Percentiles rank a stretch among this genome's conserved stretches.
Conservation (phyloP, 2,113 vertebrate genomes). For the Tragelaphus imberbis region DNA sequence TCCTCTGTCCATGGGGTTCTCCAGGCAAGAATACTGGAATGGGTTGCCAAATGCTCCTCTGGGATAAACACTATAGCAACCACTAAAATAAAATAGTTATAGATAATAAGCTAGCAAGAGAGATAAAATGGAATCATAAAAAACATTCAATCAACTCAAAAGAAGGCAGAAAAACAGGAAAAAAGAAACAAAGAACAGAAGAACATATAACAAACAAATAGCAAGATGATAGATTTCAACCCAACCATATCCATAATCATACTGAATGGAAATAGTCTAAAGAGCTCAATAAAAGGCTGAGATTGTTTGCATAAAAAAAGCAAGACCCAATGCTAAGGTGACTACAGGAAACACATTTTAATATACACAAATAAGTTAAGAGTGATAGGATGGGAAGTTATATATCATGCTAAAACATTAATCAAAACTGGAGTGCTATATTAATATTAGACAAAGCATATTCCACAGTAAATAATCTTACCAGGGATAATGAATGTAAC, state of each 20-base stretch:
- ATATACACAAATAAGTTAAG: background rate
- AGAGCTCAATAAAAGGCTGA: background rate
- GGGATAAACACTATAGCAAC: background rate
- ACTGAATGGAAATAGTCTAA: slow-evolving; percentile 2
- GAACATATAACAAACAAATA: background rate
- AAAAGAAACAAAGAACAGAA: background rate
- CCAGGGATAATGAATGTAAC: background rate
- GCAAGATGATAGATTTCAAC: background rate
- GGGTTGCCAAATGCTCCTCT: background rate
- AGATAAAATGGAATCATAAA: background rate
- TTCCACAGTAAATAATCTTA: slow-evolving; percentile 15
- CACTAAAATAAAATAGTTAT: background rate
- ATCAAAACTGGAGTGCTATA: background rate
- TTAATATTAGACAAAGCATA: background rate
- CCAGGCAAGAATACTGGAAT: background rate
- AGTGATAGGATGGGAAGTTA: background rate
- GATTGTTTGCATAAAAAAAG: background rate
- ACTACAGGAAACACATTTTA: background rate
- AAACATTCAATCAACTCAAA: background rate
- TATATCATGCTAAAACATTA: background rate
- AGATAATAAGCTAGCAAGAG: background rate
- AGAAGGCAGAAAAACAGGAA: background rate
- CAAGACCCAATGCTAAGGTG: background rate
- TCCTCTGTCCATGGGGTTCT: background rate
- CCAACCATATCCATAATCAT: background rate